Conservation (phyloP, 2,797 vertebrate species). For the Mareca strepera region DNA sequence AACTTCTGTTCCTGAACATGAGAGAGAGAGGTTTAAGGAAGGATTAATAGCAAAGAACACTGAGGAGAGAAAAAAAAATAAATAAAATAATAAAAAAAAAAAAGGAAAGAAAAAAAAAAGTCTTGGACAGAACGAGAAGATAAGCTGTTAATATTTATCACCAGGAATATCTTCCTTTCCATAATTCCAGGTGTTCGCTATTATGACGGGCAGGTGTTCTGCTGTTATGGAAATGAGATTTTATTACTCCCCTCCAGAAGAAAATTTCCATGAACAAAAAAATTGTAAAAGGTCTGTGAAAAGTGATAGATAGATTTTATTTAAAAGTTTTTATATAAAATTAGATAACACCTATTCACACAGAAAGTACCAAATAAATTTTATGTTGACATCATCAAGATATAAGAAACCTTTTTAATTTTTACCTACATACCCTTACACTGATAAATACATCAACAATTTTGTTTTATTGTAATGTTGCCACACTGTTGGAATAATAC, state of each 20-base stretch:
- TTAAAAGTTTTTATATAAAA: not conserved
- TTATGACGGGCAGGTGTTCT: not conserved
- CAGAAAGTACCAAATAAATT: not conserved
- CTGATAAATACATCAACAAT: accelerated
- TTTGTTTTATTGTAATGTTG: not conserved
- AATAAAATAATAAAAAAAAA: not conserved
- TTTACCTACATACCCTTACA: not conserved
- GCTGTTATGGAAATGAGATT: not conserved
- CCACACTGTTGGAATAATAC: not conserved
- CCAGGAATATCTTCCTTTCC: not conserved
- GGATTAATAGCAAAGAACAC: not conserved
- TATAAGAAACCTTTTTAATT: not conserved
- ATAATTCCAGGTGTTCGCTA: not conserved
- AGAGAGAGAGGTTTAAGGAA: not conserved
- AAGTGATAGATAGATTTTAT: not conserved
- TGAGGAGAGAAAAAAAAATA: not conserved
- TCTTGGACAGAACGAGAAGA: not conserved
- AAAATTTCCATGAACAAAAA: not conserved
- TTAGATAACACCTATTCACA: not conserved
- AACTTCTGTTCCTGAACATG: not conserved
- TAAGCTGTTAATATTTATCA: not conserved
- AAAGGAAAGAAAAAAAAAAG: not conserved
- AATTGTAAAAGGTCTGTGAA: not conserved
- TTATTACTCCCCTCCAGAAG: not conserved
- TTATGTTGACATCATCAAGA: not conserved